Base-by-base conservation (phyloP, 1,140 invertebrate genomes). In the Ptiloglossa arizonensis region DNA sequence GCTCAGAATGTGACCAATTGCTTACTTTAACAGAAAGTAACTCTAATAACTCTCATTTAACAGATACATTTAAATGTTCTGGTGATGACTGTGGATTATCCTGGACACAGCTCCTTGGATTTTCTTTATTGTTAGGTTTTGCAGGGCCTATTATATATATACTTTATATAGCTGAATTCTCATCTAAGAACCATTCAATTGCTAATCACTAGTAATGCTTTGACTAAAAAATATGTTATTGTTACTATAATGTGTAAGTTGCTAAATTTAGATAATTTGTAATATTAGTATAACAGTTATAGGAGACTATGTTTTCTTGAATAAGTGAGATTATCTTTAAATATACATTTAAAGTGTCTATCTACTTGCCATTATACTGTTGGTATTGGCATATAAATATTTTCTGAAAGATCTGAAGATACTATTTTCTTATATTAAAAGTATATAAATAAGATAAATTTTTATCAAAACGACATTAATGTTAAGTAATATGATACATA, bases 31-130 rank as follows among this genome's bases (percentile, higher is more conserved):
- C 63, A 1, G 85, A 89, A 60, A 80, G 56, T 52, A 79, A 86
- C 6, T 66, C 44, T 50, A 66, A 29, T 13, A 64, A 79, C 32
- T 22, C 72, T 24, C 80, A 83, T 67, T 54, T 86, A 63, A 87
- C 82, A 73, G 86, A 90, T 62, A 87, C 86, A 52, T 91, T 90
- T 56, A 90, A 86, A 50, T 93, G 92, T 84, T 92, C 89, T 17
- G 91, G 92, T 15, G 91, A 92, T 17, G 91, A 93, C 64, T 93
- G 92, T 88, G 92, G 91, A 15, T 64, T 93, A 11, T 91, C 91
- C 5, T 93, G 91, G 90, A 86, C 78, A 60, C 91, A 92, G 11
- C 60, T 93, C 4, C 76, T 93, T 2, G 83, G 89, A 15, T 88
- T 91, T 75, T 90, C 91, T 8, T 52, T 93, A 13, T 48, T 93